These are phyloP conservation scores for Emydoidea blandingii DNA, from an alignment of 2,797 vertebrate species.

Conservation along the genomic window DNA sequence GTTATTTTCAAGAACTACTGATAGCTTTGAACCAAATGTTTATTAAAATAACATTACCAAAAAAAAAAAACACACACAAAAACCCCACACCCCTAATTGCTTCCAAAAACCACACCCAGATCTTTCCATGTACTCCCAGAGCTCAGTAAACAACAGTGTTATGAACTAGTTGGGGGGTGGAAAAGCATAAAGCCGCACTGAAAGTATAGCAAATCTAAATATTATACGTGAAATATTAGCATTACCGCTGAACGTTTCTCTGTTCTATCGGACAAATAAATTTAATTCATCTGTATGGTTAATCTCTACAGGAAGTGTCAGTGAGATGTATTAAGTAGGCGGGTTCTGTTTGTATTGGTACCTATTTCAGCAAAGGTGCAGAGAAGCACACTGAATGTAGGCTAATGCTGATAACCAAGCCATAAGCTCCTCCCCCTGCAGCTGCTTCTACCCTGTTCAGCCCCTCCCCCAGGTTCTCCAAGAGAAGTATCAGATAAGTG, in stretches of 20 bases:
- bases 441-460: neutral
- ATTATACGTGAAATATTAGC: conserved; percentile 59
- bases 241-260: conserved; percentile 44
- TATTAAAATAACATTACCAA: conserved; percentile 55
- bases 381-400: conserved; percentile 48
- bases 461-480: neutral
- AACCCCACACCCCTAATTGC: conserved; percentile 7
- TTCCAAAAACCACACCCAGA: neutral
- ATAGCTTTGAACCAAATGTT: conserved; percentile 39
- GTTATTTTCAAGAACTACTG: conserved; percentile 43
- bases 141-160: conserved; percentile 36
- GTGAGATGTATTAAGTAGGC: conserved; percentile 42
- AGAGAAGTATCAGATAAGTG: neutral
- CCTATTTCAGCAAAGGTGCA: conserved; percentile 48
- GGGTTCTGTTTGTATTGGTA: conserved; percentile 30
- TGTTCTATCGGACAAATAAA: conserved; percentile 50
- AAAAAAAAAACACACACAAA: too few species aligned
- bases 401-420: conserved; percentile 50
- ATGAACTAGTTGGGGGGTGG: conserved; percentile 9
- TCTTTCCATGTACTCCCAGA: neutral
- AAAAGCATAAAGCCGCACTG: conserved; percentile 8
- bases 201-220: conserved; percentile 53
- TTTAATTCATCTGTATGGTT: conserved; percentile 57
- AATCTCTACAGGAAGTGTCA: conserved; percentile 35
- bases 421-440: conserved; percentile 31